A percentile compares a stretch with the other conserved stretches of the same genome.
phyloP scores from a whole-genome alignment of 2,888 invertebrate species.

The Trichopria drosophilae region DNA sequence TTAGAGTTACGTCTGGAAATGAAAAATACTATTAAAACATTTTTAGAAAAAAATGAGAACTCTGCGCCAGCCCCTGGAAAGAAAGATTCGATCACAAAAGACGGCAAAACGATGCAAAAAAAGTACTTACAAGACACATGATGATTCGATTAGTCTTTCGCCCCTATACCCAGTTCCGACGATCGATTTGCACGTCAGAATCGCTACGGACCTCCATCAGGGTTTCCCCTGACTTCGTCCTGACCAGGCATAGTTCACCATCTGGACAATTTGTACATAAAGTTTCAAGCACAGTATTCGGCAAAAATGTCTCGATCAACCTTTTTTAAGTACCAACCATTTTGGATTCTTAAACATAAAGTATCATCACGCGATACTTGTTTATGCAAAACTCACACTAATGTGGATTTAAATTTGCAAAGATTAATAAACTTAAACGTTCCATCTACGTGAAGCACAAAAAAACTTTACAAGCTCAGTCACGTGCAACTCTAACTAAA shows the following conservation, averaged over 20 bases:
- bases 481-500: too few species aligned
- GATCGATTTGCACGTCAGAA: slow-evolving; percentile 80
- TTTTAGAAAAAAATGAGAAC: slow-evolving; percentile 27
- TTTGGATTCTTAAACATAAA: slow-evolving; percentile 14
- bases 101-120: slow-evolving; percentile 18
- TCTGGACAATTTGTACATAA: slow-evolving; percentile 55
- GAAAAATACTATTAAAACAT: slow-evolving; percentile 20
- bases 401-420: too few species aligned
- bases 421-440: too few species aligned
- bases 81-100: slow-evolving; percentile 19
- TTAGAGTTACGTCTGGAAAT: too few species aligned
- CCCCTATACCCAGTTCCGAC: slow-evolving; percentile 75
- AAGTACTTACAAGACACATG: slow-evolving; percentile 39
- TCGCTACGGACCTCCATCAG: slow-evolving; percentile 73
- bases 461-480: too few species aligned
- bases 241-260: slow-evolving; percentile 68
- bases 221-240: slow-evolving; percentile 71
- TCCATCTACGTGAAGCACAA: too few species aligned
- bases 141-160: slow-evolving; percentile 74
- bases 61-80: slow-evolving; percentile 20
- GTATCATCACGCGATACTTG: too few species aligned
- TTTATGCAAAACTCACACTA: too few species aligned
- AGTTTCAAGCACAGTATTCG: slow-evolving; percentile 6
- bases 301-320: slow-evolving; percentile 13
- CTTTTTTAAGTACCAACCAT: slow-evolving; percentile 10